phyloP scores from a whole-genome alignment of 1,140 invertebrate genomes.

The Berghia stephanieae region DNA sequence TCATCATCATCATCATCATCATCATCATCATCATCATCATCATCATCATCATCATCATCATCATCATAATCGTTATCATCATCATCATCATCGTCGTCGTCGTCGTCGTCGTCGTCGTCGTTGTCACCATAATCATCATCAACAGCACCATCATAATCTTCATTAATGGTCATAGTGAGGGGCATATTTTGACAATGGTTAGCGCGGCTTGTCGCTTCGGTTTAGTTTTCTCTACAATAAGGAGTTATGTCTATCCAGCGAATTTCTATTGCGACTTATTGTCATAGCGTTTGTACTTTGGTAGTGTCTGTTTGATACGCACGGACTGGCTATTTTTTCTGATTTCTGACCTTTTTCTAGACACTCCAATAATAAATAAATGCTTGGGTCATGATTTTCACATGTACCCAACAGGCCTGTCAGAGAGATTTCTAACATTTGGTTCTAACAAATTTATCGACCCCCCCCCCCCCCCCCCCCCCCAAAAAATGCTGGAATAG shows the following conservation, averaged over 20 bases:
- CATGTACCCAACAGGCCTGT: too few species aligned
- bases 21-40: constrained; percentile 25
- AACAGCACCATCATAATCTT: not conserved
- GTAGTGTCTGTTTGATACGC: too few species aligned
- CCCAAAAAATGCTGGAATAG: too few species aligned
- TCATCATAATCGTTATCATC: constrained; percentile 8
- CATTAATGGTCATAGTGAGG: not conserved
- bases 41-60: constrained; percentile 25
- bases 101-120: not conserved
- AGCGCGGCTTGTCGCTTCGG: not conserved
- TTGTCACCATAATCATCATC: not conserved
- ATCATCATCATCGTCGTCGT: not conserved
- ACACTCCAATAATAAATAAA: too few species aligned
- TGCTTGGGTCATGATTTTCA: too few species aligned
- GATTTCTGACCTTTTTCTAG: too few species aligned
- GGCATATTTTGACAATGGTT: not conserved
- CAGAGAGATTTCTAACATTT: too few species aligned
- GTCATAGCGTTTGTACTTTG: too few species aligned
- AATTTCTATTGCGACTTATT: too few species aligned
- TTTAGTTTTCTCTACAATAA: not conserved
- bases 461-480: too few species aligned
- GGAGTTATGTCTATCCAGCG: not conserved
- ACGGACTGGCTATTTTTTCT: too few species aligned
- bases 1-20: constrained; percentile 33
- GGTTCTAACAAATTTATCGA: too few species aligned